Conservation (phyloP, 2,888 invertebrate genomes). For the Pammene aurita region DNA sequence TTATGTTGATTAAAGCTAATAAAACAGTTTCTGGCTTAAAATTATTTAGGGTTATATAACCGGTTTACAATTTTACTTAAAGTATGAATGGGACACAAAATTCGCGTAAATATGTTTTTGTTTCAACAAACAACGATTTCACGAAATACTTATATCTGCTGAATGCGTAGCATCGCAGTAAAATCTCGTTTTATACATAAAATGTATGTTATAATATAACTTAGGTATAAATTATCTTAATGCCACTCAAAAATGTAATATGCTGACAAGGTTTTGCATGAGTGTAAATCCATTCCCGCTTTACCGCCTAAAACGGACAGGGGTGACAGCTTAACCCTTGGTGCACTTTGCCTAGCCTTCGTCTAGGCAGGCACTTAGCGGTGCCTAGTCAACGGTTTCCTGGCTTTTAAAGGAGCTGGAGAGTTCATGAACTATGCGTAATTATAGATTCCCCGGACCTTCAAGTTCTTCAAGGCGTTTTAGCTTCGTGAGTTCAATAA, state of each 20-base stretch:
- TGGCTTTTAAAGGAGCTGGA: conserved; percentile 50
- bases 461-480: neutral
- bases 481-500: too few species aligned
- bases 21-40: too few species aligned
- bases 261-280: neutral
- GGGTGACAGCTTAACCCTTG: conserved; percentile 56
- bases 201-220: neutral
- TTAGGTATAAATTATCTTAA: neutral
- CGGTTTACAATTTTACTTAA: too few species aligned
- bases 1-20: too few species aligned
- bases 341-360: conserved; percentile 52
- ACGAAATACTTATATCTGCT: too few species aligned
- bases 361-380: conserved; percentile 61
- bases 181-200: neutral
- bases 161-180: neutral
- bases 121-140: too few species aligned
- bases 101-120: too few species aligned
- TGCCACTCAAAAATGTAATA: neutral
- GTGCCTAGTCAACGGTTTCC: conserved; percentile 58
- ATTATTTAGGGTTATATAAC: too few species aligned
- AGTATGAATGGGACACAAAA: too few species aligned
- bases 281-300: conserved; percentile 12
- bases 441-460: conserved; percentile 8
- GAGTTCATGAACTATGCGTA: conserved; percentile 53
- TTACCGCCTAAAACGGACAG: conserved; percentile 53